Conservation (phyloP, 1,140 invertebrate species). For the Calliopsis andreniformis region DNA sequence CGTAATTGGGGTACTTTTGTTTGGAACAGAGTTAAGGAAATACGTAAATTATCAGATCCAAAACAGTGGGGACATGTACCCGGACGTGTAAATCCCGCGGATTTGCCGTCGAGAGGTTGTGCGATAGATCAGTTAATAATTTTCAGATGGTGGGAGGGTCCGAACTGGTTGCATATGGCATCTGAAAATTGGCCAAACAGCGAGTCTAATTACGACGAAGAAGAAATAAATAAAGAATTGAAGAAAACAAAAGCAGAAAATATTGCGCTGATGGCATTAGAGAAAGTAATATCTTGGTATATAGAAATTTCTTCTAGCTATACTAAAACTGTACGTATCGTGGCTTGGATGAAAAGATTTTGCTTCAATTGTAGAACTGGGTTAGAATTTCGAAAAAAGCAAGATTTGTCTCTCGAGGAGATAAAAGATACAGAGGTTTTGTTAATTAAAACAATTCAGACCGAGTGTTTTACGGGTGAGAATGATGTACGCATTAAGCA, state of each 20-base stretch:
- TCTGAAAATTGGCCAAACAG: conserved; percentile 55
- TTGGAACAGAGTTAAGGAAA: conserved; percentile 39
- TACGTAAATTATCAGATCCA: conserved; percentile 6
- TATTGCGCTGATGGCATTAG: too few relatives aligned
- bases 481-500: neutral
- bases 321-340: too few relatives aligned
- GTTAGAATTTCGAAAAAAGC: too few relatives aligned
- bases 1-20: conserved; percentile 41
- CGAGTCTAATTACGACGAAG: conserved; percentile 26
- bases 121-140: conserved; percentile 51
- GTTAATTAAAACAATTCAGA: too few relatives aligned
- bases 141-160: conserved; percentile 66
- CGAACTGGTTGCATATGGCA: conserved; percentile 61
- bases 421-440: too few relatives aligned
- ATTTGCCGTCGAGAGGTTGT: conserved; percentile 68
- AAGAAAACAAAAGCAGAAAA: conserved; percentile 13
- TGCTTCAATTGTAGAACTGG: too few relatives aligned
- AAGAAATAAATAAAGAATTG: conserved; percentile 49
- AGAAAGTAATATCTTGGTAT: too few relatives aligned
- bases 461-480: too few relatives aligned
- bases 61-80: conserved; percentile 58
- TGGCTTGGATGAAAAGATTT: too few relatives aligned
- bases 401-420: too few relatives aligned
- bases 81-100: neutral
- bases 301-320: too few relatives aligned